Percentiles rank a stretch among this genome's conserved stretches.
Conservation (phyloP, 2,888 invertebrate genomes). For the Rugalucina vietnamica region DNA sequence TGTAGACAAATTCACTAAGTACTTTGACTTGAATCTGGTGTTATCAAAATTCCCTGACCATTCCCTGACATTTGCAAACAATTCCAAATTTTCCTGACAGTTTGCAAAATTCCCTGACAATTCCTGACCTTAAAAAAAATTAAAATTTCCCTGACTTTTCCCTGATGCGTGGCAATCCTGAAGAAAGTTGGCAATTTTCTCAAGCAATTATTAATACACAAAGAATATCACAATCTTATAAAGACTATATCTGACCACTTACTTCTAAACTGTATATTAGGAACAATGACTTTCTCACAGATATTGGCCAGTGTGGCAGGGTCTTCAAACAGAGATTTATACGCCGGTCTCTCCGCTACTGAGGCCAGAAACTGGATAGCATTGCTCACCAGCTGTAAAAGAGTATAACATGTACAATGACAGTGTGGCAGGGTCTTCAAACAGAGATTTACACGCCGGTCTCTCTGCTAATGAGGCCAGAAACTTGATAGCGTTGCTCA, state of each 20-base stretch:
- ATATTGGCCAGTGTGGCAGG: slow-evolving; percentile 93
- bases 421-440: slow-evolving; percentile 94
- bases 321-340: slow-evolving; percentile 95
- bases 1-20: too few species aligned
- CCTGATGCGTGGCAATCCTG: too few species aligned
- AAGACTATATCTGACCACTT: slow-evolving; percentile 54
- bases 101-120: too few species aligned
- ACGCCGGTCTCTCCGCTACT: slow-evolving; percentile 95
- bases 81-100: too few species aligned
- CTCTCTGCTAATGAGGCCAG: slow-evolving; percentile 97
- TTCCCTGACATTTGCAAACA: too few species aligned
- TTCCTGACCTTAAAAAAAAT: too few species aligned
- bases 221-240: too few species aligned
- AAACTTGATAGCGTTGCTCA: slow-evolving; percentile 98
- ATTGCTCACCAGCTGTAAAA: slow-evolving; percentile 94
- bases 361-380: slow-evolving; percentile 97
- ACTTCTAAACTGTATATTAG: slow-evolving; percentile 98
- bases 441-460: slow-evolving; percentile 93
- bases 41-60: too few species aligned
- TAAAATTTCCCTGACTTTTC: too few species aligned
- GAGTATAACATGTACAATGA: slow-evolving; percentile 85
- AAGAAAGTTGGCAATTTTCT: too few species aligned
- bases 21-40: too few species aligned
- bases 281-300: slow-evolving; percentile 99
- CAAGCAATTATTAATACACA: too few species aligned